Conservation (phyloP, 2,888 invertebrate genomes). For the Tethea ocularis region DNA sequence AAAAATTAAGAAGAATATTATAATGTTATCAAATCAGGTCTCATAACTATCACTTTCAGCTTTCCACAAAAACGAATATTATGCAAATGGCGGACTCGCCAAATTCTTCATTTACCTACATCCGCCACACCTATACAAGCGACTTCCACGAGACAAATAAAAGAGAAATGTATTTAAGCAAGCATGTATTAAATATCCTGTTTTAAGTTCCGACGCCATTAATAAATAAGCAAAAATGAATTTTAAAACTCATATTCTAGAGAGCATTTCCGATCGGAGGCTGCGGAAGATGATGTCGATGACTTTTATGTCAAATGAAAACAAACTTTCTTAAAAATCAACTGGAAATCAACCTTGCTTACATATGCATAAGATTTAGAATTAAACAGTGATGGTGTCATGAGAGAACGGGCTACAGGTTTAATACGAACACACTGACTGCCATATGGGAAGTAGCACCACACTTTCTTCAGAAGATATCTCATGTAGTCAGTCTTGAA, state of each 20-base stretch:
- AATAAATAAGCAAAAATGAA: slow-evolving; percentile 15
- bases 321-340: slow-evolving; percentile 22
- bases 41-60: slow-evolving; percentile 3
- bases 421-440: slow-evolving; percentile 18
- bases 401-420: slow-evolving; percentile 3
- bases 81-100: slow-evolving; percentile 8
- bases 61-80: slow-evolving; percentile 7
- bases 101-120: slow-evolving; percentile 4
- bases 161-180: slow-evolving; percentile 42
- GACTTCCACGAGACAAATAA: slow-evolving; percentile 34
- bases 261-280: slow-evolving; percentile 26
- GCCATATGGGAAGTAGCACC: slow-evolving; percentile 57
- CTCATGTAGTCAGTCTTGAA: slow-evolving; percentile 39
- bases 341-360: not conserved
- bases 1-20: not conserved
- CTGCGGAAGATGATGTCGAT: slow-evolving; percentile 23
- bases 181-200: slow-evolving; percentile 44
- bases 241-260: slow-evolving; percentile 22
- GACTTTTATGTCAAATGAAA: slow-evolving; percentile 27
- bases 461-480: slow-evolving; percentile 60
- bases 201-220: slow-evolving; percentile 17
- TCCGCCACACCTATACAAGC: slow-evolving; percentile 9
- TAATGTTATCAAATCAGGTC: slow-evolving; percentile 2
- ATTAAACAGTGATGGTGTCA: not conserved
- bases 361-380: not conserved